Conservation (phyloP, 2,888 invertebrate species). For the Melinaea marsaeus region DNA sequence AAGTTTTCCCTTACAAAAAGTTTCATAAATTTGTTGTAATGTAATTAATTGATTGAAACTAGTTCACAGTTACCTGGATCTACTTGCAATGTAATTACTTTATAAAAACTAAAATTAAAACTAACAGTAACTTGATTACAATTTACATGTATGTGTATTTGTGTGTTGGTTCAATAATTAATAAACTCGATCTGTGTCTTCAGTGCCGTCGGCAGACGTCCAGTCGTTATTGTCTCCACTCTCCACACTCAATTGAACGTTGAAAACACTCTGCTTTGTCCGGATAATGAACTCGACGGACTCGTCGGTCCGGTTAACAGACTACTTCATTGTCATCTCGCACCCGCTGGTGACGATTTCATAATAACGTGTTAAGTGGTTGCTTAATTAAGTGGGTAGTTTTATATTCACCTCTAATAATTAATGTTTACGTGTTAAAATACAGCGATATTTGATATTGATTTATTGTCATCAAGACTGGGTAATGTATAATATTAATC, state of each 20-base stretch:
- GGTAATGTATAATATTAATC: no score
- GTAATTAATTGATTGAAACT: no score
- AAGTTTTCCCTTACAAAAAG: no score
- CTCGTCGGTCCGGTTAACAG: constrained; percentile 32
- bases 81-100: no score
- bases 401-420: no score
- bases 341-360: constrained; percentile 19
- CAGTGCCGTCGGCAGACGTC: constrained; percentile 67
- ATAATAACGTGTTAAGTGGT: constrained; percentile 14
- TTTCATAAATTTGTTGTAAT: no score
- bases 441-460: neutral
- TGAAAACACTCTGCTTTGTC: constrained; percentile 73
- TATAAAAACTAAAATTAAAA: no score
- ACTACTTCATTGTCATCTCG: constrained; percentile 31
- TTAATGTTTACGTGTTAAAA: no score
- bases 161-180: constrained; percentile 62
- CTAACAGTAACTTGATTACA: constrained; percentile 20
- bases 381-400: constrained; percentile 7
- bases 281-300: constrained; percentile 50
- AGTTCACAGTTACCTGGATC: no score
- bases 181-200: constrained; percentile 58
- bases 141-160: constrained; percentile 16
- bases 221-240: constrained; percentile 68
- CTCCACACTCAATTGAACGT: constrained; percentile 53
- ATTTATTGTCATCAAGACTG: no score